A percentile compares a stretch with the other conserved stretches of the same genome.
These are phyloP conservation scores for Linyphia triangularis DNA, from an alignment of 2,888 invertebrate species.

Conservation along the genomic window DNA sequence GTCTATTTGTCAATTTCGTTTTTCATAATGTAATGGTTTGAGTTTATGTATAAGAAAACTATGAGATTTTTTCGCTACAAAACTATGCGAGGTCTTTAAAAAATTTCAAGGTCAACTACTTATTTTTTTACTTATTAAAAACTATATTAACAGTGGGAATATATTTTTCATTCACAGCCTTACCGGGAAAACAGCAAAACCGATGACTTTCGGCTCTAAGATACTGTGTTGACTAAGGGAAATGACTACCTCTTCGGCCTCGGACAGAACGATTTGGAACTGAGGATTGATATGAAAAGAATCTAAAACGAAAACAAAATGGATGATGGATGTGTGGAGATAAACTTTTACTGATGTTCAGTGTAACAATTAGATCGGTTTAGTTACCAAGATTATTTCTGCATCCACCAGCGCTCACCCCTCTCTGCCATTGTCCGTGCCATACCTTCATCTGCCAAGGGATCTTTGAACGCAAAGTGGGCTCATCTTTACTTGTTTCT, in stretches of 20 bases:
- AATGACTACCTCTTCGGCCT: constrained; percentile 90
- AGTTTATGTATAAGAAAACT: no score
- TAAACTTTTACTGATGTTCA: no score
- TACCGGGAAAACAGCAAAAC: constrained; percentile 89
- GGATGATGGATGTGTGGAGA: not conserved
- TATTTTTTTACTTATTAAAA: no score
- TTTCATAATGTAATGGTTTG: no score
- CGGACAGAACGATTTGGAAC: constrained; percentile 86
- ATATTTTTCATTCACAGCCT: not conserved
- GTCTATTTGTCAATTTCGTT: no score
- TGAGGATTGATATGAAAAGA: constrained; percentile 96
- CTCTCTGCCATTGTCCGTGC: constrained; percentile 91
- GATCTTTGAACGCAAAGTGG: constrained; percentile 87
- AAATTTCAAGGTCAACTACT: no score
- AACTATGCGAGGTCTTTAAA: no score
- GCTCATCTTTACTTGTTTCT: constrained; percentile 91
- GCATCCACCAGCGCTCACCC: constrained; percentile 93
- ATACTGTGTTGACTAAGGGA: constrained; percentile 93
- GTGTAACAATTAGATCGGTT: no score
- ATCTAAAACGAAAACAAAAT: constrained; percentile 82
- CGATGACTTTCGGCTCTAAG: constrained; percentile 95
- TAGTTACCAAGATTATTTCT: constrained; percentile 88
- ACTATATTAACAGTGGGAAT: not conserved
- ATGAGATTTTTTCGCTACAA: no score
- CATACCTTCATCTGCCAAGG: constrained; percentile 93